A percentile compares a stretch with the other conserved stretches of the same genome.
Evolutionary conservation across 2,797 vertebrate genomes (phyloP).

Genomic region (Otus scops): DNA sequence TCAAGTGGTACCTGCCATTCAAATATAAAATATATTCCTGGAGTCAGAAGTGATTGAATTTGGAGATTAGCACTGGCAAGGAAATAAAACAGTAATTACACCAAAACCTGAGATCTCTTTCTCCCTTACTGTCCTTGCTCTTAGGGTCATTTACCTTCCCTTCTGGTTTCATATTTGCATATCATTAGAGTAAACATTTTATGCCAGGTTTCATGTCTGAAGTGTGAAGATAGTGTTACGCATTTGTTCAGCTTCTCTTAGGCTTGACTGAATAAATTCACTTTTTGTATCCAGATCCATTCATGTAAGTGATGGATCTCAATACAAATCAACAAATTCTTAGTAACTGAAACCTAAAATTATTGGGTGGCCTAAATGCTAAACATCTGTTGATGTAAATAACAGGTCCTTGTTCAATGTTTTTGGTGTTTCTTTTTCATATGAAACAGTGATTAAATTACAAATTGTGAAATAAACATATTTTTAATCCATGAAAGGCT

Average conservation of each 20-base stretch:
- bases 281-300: slow-evolving; percentile 70
- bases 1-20: background rate
- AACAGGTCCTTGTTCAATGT: slow-evolving; percentile 52
- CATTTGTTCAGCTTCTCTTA: slow-evolving; percentile 52
- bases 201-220: slow-evolving; percentile 22
- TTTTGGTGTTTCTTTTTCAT: slow-evolving; percentile 59
- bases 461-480: slow-evolving; percentile 49
- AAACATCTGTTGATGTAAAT: slow-evolving; percentile 78
- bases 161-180: slow-evolving; percentile 47
- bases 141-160: background rate
- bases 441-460: slow-evolving; percentile 57
- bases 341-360: slow-evolving; percentile 70
- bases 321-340: slow-evolving; percentile 69
- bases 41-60: background rate
- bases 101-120: background rate
- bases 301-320: slow-evolving; percentile 67
- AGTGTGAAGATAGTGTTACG: slow-evolving; percentile 62
- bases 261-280: slow-evolving; percentile 66
- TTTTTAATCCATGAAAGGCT: slow-evolving; percentile 33
- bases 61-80: background rate
- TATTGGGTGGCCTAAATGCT: slow-evolving; percentile 69
- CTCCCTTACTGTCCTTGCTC: background rate
- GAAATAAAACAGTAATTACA: background rate
- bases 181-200: slow-evolving; percentile 65
- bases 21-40: background rate